Base-by-base conservation (phyloP, 2,797 vertebrate species). In the Squalus acanthias region DNA sequence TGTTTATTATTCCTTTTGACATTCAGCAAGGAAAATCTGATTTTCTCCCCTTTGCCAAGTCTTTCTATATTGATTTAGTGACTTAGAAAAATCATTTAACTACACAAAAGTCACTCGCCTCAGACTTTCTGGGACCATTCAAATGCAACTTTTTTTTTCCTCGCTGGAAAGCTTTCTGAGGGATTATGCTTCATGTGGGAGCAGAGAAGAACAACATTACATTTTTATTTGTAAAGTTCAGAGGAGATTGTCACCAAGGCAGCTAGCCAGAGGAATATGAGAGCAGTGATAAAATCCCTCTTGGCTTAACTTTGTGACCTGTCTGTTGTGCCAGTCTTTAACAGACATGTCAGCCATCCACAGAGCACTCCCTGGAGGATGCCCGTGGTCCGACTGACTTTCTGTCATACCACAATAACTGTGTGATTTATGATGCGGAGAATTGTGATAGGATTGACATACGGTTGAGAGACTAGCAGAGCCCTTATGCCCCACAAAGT, bases 401-500 rank as follows among this genome's bases (percentile, higher is more conserved):
- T 74, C 94, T 76, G 26, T 95, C 70, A 74, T 74, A 74, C 94
- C 94, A 76, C 50, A 76, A 96, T 88, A 82, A 96, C 96, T 96
- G 88, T 96, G 95, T 96, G 96, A 96, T 39, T 63, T 13, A 97
- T 0, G 3, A 95, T 96, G 96, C 92, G 82, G 96, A 97, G 96
- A 97, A 96, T 87, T 93, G 96, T 53, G 20, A 96, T 17, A 29
- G 96, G 95, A 70, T 96, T 63, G 96, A 63, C 12, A 53, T 65
- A 95, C 53, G 26, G 79, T 97, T 96, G 97, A 87, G 97, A 96
- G 67, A 70, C 96, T 96, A 96, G 96, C 67, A 96, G 96, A 97
- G 29, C 91, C 96, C 12, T 50, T 65, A 15, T 97, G 76, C 96
- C 96, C 57, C 70, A 96, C 96, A 96, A 97, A 97, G n/a, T 87